phyloP scores from a whole-genome alignment of 2,888 invertebrate genomes.

The Eulithis testata region DNA sequence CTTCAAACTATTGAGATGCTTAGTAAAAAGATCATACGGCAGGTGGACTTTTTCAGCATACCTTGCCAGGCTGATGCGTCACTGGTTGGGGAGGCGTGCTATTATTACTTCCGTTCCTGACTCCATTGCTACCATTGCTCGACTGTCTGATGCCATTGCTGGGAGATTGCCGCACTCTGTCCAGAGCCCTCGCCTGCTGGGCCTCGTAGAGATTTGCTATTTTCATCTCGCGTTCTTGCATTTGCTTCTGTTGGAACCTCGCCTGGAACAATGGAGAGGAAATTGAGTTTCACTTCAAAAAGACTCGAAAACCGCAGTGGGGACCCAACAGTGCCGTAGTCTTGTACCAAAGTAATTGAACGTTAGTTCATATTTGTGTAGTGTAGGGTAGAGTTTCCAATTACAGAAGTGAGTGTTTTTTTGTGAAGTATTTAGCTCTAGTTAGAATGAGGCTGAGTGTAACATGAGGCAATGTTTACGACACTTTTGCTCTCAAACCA shows the following conservation, averaged over 20 bases:
- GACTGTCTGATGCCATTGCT: constrained; percentile 41
- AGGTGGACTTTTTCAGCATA: constrained; percentile 34
- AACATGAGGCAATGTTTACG: constrained; percentile 23
- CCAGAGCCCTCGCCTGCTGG: constrained; percentile 87
- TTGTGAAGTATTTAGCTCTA: not conserved
- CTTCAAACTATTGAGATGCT: too few species aligned
- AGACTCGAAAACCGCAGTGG: too few species aligned
- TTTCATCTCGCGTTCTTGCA: constrained; percentile 92
- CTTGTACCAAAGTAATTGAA: too few species aligned
- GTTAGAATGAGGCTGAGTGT: not conserved
- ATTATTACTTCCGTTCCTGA: constrained; percentile 34
- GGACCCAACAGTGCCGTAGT: too few species aligned
- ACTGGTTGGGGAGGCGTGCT: constrained; percentile 48
- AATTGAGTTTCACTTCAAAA: too few species aligned
- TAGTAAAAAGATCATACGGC: too few species aligned
- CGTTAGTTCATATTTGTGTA: too few species aligned
- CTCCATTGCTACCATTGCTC: constrained; percentile 47
- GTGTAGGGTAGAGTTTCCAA: too few species aligned
- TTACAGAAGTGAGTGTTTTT: too few species aligned
- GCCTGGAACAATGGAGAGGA: constrained; percentile 83
- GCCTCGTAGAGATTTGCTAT: constrained; percentile 86
- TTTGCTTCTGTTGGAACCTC: constrained; percentile 92
- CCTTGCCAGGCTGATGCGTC: constrained; percentile 71
- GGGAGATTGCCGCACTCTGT: constrained; percentile 70
- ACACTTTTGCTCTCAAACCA: constrained; percentile 20